Conservation (phyloP, 2,888 invertebrate species). For the Amiota mariae region DNA sequence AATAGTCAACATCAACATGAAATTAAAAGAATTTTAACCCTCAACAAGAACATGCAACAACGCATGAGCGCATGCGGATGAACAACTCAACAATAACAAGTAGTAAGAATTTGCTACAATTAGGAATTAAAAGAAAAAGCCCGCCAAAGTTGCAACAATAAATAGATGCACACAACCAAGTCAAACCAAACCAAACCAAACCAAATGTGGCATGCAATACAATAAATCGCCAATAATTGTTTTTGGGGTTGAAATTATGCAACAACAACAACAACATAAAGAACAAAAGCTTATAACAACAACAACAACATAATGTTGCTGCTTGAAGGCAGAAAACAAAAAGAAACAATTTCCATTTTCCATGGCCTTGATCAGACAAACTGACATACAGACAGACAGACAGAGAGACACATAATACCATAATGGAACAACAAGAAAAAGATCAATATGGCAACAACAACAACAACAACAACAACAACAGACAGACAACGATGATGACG, state of each 20-base stretch:
- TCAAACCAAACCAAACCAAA: neutral
- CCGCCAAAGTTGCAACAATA: neutral
- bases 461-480: conserved; percentile 53
- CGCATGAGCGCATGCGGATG: too few species aligned
- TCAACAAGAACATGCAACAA: too few species aligned
- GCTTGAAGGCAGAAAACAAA: conserved; percentile 36
- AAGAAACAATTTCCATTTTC: conserved; percentile 65
- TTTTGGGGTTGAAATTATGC: conserved; percentile 54
- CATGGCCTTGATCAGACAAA: conserved; percentile 70
- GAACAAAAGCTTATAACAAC: conserved; percentile 25
- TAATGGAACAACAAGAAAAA: conserved; percentile 38
- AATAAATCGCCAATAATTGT: conserved; percentile 67
- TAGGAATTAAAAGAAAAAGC: neutral
- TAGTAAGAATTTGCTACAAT: too few species aligned
- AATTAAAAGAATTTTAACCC: too few species aligned
- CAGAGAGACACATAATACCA: conserved; percentile 47
- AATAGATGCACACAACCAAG: neutral
- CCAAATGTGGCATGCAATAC: conserved; percentile 32
- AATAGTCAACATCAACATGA: too few species aligned
- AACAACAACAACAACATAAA: conserved; percentile 29
- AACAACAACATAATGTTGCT: conserved; percentile 44
- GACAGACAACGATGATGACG: neutral
- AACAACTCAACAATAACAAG: too few species aligned
- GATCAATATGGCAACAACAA: conserved; percentile 65
- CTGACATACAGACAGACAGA: conserved; percentile 28